phyloP scores from a whole-genome alignment of 2,113 vertebrate species.

The Nesoenas mayeri region DNA sequence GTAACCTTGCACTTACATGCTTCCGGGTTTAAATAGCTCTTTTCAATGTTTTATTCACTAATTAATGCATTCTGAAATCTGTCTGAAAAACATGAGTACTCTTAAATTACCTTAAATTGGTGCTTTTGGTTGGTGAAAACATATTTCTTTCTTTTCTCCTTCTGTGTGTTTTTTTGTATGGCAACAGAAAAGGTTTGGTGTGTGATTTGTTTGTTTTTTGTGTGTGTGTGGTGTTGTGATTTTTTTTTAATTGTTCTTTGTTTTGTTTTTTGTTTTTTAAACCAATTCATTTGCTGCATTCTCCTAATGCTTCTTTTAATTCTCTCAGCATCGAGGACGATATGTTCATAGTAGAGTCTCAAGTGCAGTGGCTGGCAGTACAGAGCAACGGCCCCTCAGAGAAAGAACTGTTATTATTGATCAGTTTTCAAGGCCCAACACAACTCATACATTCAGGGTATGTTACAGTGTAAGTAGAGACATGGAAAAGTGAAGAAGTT shows the following conservation, averaged over 20 bases:
- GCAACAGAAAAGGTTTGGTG: neutral
- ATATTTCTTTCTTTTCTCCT: neutral
- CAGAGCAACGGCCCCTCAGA: constrained; percentile 64
- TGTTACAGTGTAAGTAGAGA: neutral
- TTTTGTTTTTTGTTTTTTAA: neutral
- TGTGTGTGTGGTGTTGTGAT: no score
- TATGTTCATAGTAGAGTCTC: constrained; percentile 58
- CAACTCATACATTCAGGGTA: constrained; percentile 80
- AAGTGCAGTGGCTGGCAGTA: constrained; percentile 67
- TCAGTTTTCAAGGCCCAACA: constrained; percentile 79
- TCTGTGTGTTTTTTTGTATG: neutral
- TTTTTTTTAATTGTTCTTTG: no score
- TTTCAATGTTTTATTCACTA: neutral
- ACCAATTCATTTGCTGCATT: neutral
- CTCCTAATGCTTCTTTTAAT: neutral
- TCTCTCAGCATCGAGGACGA: constrained; percentile 68
- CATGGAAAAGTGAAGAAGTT: neutral
- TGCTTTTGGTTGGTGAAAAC: neutral
- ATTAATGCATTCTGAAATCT: neutral
- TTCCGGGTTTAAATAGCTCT: neutral
- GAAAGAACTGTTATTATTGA: constrained; percentile 67
- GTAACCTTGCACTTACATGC: neutral
- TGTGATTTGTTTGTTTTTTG: no score
- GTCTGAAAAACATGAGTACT: neutral
- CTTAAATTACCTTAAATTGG: neutral